These are phyloP conservation scores for Platygyra sinensis DNA, from an alignment of 64 coral and sea anemone genomes.

Conservation along the genomic window DNA sequence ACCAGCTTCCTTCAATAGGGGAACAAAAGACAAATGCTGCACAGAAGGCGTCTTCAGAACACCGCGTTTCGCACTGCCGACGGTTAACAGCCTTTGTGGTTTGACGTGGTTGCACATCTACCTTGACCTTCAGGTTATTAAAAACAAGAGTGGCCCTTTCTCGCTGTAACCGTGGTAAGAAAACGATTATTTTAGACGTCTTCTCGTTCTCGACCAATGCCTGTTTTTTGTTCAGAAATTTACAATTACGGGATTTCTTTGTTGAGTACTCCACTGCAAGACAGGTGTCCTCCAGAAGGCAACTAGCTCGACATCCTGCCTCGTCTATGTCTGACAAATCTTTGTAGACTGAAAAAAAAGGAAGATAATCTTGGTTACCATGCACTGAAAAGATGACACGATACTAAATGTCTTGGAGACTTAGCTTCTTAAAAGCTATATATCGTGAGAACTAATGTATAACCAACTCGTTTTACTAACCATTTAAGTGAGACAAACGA, in stretches of 20 bases:
- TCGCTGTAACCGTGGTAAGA: constrained; percentile 37
- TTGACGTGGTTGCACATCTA: background rate
- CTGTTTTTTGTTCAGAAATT: background rate
- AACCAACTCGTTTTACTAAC: too few relatives aligned
- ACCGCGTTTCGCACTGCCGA: background rate
- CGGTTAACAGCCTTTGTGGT: background rate
- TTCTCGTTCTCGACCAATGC: background rate
- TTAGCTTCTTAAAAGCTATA: too few relatives aligned
- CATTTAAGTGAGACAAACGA: too few relatives aligned
- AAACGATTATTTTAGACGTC: constrained; percentile 29
- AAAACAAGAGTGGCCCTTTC: constrained; percentile 37
- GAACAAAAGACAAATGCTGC: constrained; percentile 21
- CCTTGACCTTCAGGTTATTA: background rate
- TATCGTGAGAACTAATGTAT: too few relatives aligned
- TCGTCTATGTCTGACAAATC: constrained; percentile 29
- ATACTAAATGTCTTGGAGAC: background rate
- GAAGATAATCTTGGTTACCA: background rate
- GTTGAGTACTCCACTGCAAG: constrained; percentile 14
- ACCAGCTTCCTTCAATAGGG: constrained; percentile 16
- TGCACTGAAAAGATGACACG: background rate
- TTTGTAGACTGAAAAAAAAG: constrained; percentile 14
- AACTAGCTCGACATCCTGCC: constrained; percentile 20
- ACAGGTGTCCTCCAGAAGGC: constrained; percentile 33
- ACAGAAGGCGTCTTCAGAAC: constrained; percentile 33
- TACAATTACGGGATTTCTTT: background rate